These are phyloP conservation scores for Eueremaeus valkanovi DNA, from an alignment of 2,888 invertebrate species.

Conservation along the genomic window DNA sequence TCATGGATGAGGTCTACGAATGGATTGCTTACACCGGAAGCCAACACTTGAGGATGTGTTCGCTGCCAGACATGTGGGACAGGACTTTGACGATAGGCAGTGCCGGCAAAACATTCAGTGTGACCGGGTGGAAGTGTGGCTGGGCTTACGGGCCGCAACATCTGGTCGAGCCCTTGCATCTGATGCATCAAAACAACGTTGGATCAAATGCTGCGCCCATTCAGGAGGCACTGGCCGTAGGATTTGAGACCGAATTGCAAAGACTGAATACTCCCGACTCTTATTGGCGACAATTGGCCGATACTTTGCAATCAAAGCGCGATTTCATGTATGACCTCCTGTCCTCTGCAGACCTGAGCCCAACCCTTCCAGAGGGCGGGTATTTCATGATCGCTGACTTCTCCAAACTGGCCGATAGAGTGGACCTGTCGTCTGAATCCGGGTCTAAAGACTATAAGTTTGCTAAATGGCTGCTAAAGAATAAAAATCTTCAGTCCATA, in stretches of 20 bases:
- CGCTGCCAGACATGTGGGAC: conserved; percentile 95
- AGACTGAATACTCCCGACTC: conserved; percentile 69
- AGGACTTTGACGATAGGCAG: conserved; percentile 94
- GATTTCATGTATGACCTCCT: conserved; percentile 73
- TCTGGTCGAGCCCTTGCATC: conserved; percentile 73
- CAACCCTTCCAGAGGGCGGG: conserved; percentile 90
- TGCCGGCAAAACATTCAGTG: conserved; percentile 95
- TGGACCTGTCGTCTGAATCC: conserved; percentile 52
- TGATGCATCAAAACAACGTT: conserved; percentile 87
- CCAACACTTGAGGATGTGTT: conserved; percentile 81
- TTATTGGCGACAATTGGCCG: conserved; percentile 72
- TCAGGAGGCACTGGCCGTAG: conserved; percentile 83
- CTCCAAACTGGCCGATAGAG: conserved; percentile 63
- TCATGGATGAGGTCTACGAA: conserved; percentile 97
- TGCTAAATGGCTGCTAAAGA: conserved; percentile 91
- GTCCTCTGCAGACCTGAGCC: conserved; percentile 74
- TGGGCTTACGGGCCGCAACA: conserved; percentile 82
- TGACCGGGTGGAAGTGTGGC: conserved; percentile 94
- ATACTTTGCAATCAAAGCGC: conserved; percentile 66
- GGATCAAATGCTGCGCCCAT: conserved; percentile 86
- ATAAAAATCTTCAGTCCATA: conserved; percentile 79
- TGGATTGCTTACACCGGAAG: conserved; percentile 84
- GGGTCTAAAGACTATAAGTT: conserved; percentile 76
- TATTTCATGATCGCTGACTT: conserved; percentile 97
- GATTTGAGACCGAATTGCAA: conserved; percentile 77